Evolutionary conservation across 1,140 invertebrate species (phyloP), one percentile per base, ranked within the genome.

Genomic region (Scaptomyza pallida): DNA sequence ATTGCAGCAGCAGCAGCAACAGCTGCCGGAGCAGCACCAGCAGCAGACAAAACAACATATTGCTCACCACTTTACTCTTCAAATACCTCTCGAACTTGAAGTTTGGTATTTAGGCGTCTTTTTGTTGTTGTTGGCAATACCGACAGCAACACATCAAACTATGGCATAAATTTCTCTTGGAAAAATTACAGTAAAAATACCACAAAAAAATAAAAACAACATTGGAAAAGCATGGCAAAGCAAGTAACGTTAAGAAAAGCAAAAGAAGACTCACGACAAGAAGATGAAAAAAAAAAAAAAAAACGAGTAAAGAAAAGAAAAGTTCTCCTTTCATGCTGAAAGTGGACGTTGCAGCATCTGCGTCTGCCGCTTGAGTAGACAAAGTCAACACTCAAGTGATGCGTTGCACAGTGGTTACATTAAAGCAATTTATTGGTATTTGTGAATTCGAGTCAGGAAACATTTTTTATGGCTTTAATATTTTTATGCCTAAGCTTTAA

Each of bases 111-210:
- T 72, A 65, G 68, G 68, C 70, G n/a, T 10, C n/a, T 37, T 37
- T 43, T 55, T 17, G 26, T 54, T 13, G 35, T 57, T 33, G 35
- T 67, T 30, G 26, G 17, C 40, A 55, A 19, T 16, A 54, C 37
- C 30, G 69, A 70, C 77, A 75, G 64, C 57, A 23, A 69, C 72
- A 48, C 64, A 63, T 75, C 75, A 82, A 82, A 75, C 57, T 72
- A 47, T 78, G 75, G 76, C 80, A 85, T 76, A 69, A 83, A 83
- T 83, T 83, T 83, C 80, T 85, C 80, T 85, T 43, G 75, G 75
- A 67, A 83, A 83, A 85, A 65, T 72, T 57, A 30, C 62, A 30
- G 72, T 67, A 57, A 78, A n/a, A 71, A 70, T 63, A 57, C 51
- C 59, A 77, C 48, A 63, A 44, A 63, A 60, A 55, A 30, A 62